Conservation (phyloP, 2,888 invertebrate genomes). For the Pyrochroa serraticornis region DNA sequence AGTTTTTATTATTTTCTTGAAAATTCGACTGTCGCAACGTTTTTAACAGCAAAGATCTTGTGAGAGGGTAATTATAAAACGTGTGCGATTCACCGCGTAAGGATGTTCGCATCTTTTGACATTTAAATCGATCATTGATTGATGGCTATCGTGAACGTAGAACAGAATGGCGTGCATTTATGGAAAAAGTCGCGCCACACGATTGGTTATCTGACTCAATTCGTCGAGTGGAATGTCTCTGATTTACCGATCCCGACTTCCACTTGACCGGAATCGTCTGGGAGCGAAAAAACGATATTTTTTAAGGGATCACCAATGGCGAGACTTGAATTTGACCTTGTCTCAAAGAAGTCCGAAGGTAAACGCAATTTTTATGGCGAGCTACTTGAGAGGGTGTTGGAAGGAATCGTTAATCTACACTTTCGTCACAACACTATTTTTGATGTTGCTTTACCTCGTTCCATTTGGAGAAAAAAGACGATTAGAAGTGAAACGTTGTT, state of each 20-base stretch:
- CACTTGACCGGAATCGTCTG: conserved; percentile 15
- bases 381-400: no score
- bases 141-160: conserved; percentile 12
- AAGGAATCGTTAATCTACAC: no score
- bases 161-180: conserved; percentile 26
- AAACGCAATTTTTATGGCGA: no score
- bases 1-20: no score
- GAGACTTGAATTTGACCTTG: no score
- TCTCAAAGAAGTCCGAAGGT: no score
- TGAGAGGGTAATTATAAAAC: conserved; percentile 16
- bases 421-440: no score
- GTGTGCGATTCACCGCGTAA: conserved; percentile 7
- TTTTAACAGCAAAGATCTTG: conserved; percentile 1
- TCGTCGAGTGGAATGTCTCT: conserved; percentile 13
- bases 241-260: conserved; percentile 14
- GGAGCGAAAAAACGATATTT: conserved; percentile 5
- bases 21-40: no score
- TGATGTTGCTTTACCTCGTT: no score
- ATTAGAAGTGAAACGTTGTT: no score
- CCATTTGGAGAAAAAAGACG: no score
- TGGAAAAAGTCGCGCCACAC: conserved; percentile 25
- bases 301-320: conserved; percentile 1
- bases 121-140: conserved; percentile 13
- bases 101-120: conserved; percentile 8
- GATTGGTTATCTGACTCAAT: conserved; percentile 18